Evolutionary conservation across 2,797 vertebrate genomes (phyloP).

Genomic region (Amniataba percoides): DNA sequence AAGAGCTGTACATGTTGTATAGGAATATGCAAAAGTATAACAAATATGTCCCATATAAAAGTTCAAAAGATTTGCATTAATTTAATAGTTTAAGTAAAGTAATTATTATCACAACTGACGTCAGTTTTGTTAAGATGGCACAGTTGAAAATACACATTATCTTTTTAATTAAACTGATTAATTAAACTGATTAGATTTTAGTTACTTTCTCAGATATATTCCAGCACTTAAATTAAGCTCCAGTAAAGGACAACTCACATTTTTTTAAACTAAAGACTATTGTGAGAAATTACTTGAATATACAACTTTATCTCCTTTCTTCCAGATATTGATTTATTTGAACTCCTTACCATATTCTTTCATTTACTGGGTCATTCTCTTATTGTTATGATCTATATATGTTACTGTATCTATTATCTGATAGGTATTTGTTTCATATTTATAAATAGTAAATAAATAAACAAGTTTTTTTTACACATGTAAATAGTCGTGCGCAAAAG

Average conservation of each 20-base stretch:
- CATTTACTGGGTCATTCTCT: background rate
- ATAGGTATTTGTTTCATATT: background rate
- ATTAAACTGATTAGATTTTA: too few relatives aligned
- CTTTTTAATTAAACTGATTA: constrained; percentile 3
- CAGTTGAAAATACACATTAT: background rate
- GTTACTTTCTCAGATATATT: background rate
- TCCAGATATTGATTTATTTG: background rate
- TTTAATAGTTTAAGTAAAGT: too few relatives aligned
- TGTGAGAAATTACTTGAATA: background rate
- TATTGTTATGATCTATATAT: background rate
- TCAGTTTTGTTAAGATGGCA: background rate
- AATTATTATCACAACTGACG: background rate
- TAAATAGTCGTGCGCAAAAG: background rate
- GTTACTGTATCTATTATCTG: background rate
- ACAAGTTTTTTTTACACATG: background rate
- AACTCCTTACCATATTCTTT: background rate
- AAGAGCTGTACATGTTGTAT: too few relatives aligned
- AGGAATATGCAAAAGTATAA: too few relatives aligned
- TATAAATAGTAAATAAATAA: background rate
- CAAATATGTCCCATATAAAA: too few relatives aligned
- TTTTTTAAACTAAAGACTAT: background rate
- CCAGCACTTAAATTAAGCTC: background rate
- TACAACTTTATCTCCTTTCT: background rate
- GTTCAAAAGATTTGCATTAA: too few relatives aligned
- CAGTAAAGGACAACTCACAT: background rate